These are phyloP conservation scores for Lepeophtheirus nordmannii DNA, from an alignment of 2,888 invertebrate species.

Conservation along the genomic window DNA sequence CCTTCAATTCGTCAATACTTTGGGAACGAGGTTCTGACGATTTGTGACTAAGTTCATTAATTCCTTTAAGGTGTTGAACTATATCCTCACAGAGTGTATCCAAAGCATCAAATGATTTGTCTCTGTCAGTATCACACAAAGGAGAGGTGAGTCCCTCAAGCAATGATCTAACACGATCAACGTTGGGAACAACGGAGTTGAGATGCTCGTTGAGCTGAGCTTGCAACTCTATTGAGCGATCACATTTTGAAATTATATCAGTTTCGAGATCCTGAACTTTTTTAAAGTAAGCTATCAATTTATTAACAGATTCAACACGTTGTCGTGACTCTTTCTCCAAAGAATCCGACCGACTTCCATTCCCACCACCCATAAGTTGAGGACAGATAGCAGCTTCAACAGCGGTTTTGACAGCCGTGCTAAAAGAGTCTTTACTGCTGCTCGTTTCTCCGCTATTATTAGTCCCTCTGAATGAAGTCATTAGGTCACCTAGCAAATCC, in stretches of 20 bases:
- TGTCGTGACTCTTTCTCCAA: not conserved
- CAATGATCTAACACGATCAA: not conserved
- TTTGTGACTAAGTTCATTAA: not conserved
- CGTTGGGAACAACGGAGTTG: not conserved
- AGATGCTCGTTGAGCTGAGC: slow-evolving; percentile 3
- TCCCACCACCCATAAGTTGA: not conserved
- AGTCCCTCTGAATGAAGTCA: not conserved
- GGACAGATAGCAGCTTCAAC: not conserved
- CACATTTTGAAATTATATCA: not conserved
- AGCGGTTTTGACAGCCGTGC: not conserved
- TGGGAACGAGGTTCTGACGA: not conserved
- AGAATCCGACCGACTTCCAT: not conserved
- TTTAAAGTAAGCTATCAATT: slow-evolving; percentile 12
- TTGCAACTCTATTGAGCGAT: slow-evolving; percentile 13
- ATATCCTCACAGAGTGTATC: slow-evolving; percentile 6
- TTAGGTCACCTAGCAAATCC: not conserved
- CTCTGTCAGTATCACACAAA: not conserved
- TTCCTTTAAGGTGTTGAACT: not conserved
- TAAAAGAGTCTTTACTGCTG: not conserved
- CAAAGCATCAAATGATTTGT: not conserved
- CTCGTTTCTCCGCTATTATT: not conserved
- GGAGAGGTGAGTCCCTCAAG: not conserved
- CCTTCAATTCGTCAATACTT: slow-evolving; percentile 1
- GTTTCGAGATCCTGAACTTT: slow-evolving; percentile 4
- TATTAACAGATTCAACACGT: not conserved